Percentiles rank a stretch among this genome's conserved stretches.
Evolutionary conservation across 1,140 invertebrate species (phyloP).

Genomic region (Trichonephila clavipes): DNA sequence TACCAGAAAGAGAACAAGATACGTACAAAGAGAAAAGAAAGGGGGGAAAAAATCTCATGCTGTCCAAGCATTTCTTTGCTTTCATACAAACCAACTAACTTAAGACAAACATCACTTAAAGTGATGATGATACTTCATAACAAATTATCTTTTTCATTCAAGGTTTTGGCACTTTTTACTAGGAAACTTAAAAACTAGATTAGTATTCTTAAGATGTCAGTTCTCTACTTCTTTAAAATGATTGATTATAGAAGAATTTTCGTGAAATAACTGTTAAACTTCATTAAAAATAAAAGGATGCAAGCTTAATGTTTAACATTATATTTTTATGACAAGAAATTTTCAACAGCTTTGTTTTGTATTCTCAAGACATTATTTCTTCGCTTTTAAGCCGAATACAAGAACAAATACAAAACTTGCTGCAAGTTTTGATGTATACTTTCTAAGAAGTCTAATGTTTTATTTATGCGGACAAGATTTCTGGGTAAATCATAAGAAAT

Average conservation of each 20-base stretch:
- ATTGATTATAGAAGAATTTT: background rate
- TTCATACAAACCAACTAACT: background rate
- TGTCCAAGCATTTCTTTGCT: background rate
- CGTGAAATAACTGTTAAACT: background rate
- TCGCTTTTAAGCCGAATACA: background rate
- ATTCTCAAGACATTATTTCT: background rate
- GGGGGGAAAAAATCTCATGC: background rate
- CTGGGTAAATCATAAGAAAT: no score
- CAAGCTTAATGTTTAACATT: background rate
- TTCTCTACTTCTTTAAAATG: background rate
- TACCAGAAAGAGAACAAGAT: no score
- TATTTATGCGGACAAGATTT: background rate
- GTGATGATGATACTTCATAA: background rate
- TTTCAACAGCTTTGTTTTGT: background rate
- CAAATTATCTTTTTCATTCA: background rate
- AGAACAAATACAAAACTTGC: background rate
- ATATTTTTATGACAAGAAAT: background rate
- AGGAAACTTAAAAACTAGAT: background rate
- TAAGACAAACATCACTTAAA: background rate
- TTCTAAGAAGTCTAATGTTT: background rate
- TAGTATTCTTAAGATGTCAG: conserved; percentile 11
- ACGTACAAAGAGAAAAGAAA: no score
- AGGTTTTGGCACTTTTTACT: background rate
- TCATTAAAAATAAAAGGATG: background rate
- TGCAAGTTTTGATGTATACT: background rate